phyloP scores from a whole-genome alignment of 2,888 invertebrate genomes.

The Nephrocerus scutellatus region DNA sequence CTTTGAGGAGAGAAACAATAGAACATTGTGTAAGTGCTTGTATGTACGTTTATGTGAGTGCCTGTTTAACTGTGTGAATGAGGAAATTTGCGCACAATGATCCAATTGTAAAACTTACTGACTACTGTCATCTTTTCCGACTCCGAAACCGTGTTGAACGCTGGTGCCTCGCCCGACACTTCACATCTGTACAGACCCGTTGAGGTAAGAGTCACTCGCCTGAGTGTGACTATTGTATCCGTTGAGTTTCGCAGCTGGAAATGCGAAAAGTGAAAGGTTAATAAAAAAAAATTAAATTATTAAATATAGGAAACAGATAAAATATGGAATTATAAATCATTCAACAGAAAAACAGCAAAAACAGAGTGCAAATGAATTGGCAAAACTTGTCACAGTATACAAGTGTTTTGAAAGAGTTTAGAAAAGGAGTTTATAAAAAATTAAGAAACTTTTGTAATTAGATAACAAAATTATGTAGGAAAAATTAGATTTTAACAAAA shows the following conservation, averaged over 20 bases:
- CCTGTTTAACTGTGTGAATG: no score
- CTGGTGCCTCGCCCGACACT: slow-evolving; percentile 70
- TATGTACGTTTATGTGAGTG: no score
- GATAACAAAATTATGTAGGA: no score
- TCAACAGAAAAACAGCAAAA: not conserved
- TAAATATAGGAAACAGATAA: no score
- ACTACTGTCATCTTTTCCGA: slow-evolving; percentile 68
- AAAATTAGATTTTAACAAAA: no score
- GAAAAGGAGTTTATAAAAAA: no score
- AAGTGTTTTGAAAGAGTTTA: no score
- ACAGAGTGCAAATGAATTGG: not conserved
- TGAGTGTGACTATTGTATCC: slow-evolving; percentile 59
- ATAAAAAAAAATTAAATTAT: not conserved
- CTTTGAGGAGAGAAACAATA: no score
- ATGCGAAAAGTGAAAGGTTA: slow-evolving; percentile 2
- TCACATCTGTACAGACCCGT: slow-evolving; percentile 70
- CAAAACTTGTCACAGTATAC: no score
- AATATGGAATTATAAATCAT: no score
- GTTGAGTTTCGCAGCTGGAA: slow-evolving; percentile 59
- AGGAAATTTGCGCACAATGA: not conserved
- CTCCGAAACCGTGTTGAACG: slow-evolving; percentile 68
- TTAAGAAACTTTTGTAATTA: no score
- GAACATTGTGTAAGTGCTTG: no score
- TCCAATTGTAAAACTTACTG: slow-evolving; percentile 52
- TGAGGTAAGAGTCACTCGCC: slow-evolving; percentile 61